Percentiles rank a stretch among this genome's conserved stretches.
Conservation (phyloP, 2,797 vertebrate species). For the Schizopygopsis malacanthus region DNA sequence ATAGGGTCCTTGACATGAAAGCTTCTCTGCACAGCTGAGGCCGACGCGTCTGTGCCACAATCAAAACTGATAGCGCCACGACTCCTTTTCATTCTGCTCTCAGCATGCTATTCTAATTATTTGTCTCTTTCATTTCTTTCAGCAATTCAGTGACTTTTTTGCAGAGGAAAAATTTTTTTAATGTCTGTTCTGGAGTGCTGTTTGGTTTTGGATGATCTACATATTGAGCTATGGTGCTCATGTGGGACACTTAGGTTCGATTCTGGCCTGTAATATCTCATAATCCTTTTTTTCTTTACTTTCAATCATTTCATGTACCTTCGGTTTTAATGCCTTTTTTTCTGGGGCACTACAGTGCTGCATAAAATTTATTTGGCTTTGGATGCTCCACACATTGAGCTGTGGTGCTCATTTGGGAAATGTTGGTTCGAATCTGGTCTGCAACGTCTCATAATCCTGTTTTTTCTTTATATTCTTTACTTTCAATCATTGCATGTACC, state of each 20-base stretch:
- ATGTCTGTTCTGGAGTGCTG: constrained; percentile 32
- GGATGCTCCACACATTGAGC: not conserved
- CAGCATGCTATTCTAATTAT: constrained; percentile 79
- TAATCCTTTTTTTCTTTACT: not conserved
- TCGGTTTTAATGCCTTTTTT: not conserved
- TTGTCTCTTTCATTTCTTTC: constrained; percentile 69
- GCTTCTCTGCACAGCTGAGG: constrained; percentile 70
- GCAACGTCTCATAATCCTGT: not conserved
- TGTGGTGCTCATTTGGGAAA: not conserved
- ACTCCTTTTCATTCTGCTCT: constrained; percentile 72
- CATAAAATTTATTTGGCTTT: constrained; percentile 64
- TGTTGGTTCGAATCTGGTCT: not conserved
- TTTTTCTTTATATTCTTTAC: too few relatives aligned
- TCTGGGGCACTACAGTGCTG: constrained; percentile 51
- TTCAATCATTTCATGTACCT: not conserved
- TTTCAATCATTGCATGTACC: not conserved
- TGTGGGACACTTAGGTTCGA: not conserved
- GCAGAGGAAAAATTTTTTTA: constrained; percentile 61
- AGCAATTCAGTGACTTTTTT: constrained; percentile 73
- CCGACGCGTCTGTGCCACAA: constrained; percentile 69
- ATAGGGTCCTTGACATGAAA: constrained; percentile 75
- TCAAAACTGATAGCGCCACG: constrained; percentile 73
- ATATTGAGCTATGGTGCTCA: not conserved
- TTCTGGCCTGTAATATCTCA: not conserved
- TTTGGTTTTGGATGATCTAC: not conserved